Evolutionary conservation across 1,140 invertebrate genomes (phyloP), one percentile per base, ranked within the genome.

Genomic region (Brachionus sp.): DNA sequence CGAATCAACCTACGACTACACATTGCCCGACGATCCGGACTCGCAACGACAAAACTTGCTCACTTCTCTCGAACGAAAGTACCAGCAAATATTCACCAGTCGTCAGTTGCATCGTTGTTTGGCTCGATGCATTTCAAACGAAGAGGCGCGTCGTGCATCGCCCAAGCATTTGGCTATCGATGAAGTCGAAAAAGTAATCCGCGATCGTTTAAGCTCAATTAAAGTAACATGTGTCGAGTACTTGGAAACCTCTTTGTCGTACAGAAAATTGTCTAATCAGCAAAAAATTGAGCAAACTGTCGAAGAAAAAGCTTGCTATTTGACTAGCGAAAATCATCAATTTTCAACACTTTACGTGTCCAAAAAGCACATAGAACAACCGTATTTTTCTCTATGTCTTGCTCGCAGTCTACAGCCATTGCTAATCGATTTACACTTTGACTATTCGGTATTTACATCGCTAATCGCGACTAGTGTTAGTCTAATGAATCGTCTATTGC

Each of bases 211-310:
- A 19, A 73, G 57, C 33, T 75, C 62, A 1, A 66, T 83, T 25
- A 70, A 75, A 23, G 64, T 83, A 2, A 75, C 68, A 16, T 83
- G 82, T 39, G 64, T 70, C 12, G 82, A 83, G 33, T 77, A 83
- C 19, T 37, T 83, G 7, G 82, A 83, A n/a, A 83, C 68, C 2
- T 68, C 62, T n/a, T 53, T 83, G 13, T 53, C 42, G 12, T 82
- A 82, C 3, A n/a, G 57, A n/a, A 82, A 82, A 29, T 25, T 80
- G 1, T 62, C 50, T 0, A 66, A 66, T 64, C 53, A 82, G 39
- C 62, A 83, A 50, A 83, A 83, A 77, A 42, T 83, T 16, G 82
- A 83, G 2, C 66, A 75, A 73, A 73, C 82, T 50, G 82, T 75
- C 25, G 66, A 83, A 39, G 82, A 83, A 83, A 70, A 44, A 53